A percentile compares a stretch with the other conserved stretches of the same genome.
phyloP scores from a whole-genome alignment of 2,113 vertebrate genomes.

The Alouatta palliata region DNA sequence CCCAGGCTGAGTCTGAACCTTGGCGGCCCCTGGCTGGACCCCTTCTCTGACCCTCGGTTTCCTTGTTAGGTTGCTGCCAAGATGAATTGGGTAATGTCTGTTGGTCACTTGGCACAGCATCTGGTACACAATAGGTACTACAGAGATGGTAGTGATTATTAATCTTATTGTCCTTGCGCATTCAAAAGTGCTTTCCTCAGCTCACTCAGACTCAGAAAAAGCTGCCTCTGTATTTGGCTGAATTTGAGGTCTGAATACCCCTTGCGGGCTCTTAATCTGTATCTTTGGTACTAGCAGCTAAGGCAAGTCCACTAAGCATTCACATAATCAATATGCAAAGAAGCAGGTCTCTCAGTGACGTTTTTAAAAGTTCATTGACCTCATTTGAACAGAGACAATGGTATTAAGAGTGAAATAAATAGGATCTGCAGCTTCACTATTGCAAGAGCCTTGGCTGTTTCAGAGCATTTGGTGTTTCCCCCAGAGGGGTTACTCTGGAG shows the following conservation, averaged over 20 bases:
- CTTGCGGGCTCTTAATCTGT: neutral
- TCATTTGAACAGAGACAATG: neutral
- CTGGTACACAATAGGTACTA: neutral
- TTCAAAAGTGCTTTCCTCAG: neutral
- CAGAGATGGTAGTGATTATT: neutral
- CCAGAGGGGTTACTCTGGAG: neutral
- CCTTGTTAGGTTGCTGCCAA: neutral
- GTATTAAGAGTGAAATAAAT: neutral
- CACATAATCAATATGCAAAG: neutral
- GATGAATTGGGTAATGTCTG: neutral
- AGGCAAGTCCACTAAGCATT: neutral
- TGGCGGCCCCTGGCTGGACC: neutral
- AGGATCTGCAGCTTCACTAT: neutral
- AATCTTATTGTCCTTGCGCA: neutral
- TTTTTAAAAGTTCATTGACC: neutral
- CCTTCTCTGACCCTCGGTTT: neutral
- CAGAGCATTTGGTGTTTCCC: neutral
- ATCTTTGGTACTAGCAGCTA: neutral
- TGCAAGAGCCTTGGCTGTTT: neutral
- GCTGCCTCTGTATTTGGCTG: neutral
- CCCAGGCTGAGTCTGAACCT: neutral
- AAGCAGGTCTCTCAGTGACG: neutral
- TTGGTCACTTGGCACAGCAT: neutral
- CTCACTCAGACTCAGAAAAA: neutral
- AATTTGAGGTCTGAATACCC: neutral